Evolutionary conservation across 2,888 invertebrate species (phyloP).

Genomic region (Stictocephala bisonia): DNA sequence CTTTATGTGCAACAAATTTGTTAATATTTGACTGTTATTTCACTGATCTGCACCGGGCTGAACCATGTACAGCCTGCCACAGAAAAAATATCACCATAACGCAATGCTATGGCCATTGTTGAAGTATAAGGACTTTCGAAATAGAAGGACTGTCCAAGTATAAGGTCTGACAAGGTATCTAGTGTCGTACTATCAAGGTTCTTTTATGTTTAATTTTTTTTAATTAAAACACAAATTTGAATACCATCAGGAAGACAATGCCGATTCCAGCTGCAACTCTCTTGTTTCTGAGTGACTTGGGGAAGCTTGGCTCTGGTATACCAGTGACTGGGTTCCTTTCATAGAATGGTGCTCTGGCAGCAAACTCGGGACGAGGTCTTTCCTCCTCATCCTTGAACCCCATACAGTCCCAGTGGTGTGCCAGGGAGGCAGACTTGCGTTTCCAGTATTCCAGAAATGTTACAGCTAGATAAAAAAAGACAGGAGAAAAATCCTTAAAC

Average conservation of each 20-base stretch:
- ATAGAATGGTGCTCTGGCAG: slow-evolving; percentile 66
- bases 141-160: too few relatives aligned
- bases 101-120: too few relatives aligned
- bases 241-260: slow-evolving; percentile 68
- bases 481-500: too few relatives aligned
- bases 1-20: too few relatives aligned
- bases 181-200: too few relatives aligned
- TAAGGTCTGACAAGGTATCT: too few relatives aligned
- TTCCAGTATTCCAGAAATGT: slow-evolving; percentile 71
- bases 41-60: too few relatives aligned
- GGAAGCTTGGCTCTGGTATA: slow-evolving; percentile 68
- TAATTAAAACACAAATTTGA: neutral
- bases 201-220: too few relatives aligned
- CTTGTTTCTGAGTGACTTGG: slow-evolving; percentile 65
- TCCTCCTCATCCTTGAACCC: slow-evolving; percentile 70
- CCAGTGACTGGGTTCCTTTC: slow-evolving; percentile 70
- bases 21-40: too few relatives aligned
- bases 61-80: too few relatives aligned
- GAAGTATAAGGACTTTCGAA: too few relatives aligned
- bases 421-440: slow-evolving; percentile 67
- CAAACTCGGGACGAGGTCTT: slow-evolving; percentile 69
- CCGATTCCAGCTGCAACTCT: slow-evolving; percentile 68
- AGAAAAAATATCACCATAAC: too few relatives aligned
- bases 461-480: slow-evolving; percentile 66
- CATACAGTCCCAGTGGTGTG: slow-evolving; percentile 70